Evolutionary conservation across 2,797 vertebrate species (phyloP).

Genomic region (Lepidocolaptes lacrymiger): DNA sequence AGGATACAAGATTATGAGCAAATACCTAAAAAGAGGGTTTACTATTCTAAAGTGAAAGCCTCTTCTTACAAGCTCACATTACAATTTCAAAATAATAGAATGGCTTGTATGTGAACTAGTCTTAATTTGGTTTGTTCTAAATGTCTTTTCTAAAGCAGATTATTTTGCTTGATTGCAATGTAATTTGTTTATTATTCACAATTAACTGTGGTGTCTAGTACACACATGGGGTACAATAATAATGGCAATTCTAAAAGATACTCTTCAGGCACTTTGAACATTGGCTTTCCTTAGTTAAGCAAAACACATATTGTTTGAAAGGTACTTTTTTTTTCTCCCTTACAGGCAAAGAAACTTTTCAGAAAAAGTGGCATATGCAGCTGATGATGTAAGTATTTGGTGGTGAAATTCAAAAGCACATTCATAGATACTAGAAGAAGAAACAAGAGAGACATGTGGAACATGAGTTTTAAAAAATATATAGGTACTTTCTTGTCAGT

Average conservation of each 20-base stretch:
- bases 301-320: neutral
- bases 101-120: neutral
- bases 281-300: neutral
- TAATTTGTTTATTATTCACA: neutral
- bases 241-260: neutral
- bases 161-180: neutral
- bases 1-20: neutral
- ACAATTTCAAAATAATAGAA: neutral
- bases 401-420: neutral
- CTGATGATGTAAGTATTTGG: slow-evolving; percentile 83
- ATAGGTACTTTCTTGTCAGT: neutral
- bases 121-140: neutral
- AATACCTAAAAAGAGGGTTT: neutral
- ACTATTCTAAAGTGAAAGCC: neutral
- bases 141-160: neutral
- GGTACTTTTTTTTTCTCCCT: neutral
- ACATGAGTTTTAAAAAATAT: neutral
- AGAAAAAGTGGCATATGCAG: slow-evolving; percentile 76
- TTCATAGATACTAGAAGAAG: neutral
- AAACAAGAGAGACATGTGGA: neutral
- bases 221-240: neutral
- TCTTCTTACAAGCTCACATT: neutral
- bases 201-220: neutral
- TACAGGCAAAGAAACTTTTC: slow-evolving; percentile 68
- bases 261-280: neutral